These are phyloP conservation scores for Panthera tigris DNA, from an alignment of 2,113 vertebrate species.

Conservation along the genomic window DNA sequence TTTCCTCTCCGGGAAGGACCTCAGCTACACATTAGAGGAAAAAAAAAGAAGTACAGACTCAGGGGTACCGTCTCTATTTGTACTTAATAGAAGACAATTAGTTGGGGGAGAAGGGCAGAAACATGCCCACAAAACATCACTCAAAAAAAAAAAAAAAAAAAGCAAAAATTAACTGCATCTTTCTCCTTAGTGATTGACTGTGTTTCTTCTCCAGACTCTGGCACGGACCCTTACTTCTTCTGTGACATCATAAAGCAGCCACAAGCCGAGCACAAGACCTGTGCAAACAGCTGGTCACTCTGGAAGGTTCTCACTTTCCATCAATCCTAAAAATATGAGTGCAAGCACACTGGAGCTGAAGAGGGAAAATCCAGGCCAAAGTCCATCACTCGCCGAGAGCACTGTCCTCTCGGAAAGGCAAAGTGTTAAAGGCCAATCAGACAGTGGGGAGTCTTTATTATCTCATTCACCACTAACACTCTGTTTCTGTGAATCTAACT, in stretches of 20 bases:
- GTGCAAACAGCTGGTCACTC: neutral
- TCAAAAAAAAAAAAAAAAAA: neutral
- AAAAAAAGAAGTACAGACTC: neutral
- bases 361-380: neutral
- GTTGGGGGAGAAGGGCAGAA: neutral
- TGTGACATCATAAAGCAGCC: neutral
- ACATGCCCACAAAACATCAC: neutral
- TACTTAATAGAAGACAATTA: neutral
- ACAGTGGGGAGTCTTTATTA: neutral
- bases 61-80: neutral
- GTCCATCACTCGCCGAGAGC: neutral
- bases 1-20: neutral
- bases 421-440: neutral
- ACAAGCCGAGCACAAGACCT: neutral
- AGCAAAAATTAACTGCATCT: neutral
- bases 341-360: neutral
- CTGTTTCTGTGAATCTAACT: neutral
- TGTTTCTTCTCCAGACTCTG: neutral
- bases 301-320: slow-evolving; percentile 51
- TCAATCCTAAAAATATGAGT: slow-evolving; percentile 12
- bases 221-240: neutral
- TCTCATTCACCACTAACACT: neutral
- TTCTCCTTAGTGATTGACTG: neutral
- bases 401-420: neutral
- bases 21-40: neutral